Base-by-base conservation (phyloP, 2,888 invertebrate genomes). In the Trissolcus japonicus region DNA sequence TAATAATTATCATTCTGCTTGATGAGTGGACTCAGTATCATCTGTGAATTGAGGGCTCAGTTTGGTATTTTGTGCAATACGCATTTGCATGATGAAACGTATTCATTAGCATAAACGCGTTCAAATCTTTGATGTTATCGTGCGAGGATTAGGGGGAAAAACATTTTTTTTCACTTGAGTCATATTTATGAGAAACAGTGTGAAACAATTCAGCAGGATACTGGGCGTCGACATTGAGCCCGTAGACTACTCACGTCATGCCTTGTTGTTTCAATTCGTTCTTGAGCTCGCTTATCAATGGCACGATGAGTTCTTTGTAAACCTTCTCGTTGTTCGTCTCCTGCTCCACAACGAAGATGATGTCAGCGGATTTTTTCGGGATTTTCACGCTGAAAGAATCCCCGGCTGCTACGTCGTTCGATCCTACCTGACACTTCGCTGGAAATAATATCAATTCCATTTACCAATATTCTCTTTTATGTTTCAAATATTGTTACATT, bases 331-430 rank as follows among this genome's bases (percentile, higher is more conserved):
- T 95, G 48, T 90, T 87, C 86, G 91, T 88, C 3, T 87, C 87
- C 78, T 93, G 92, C 82, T 97, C 96, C 9, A 97, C 92, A 0
- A 94, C 91, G 66, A 97, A 91, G 0, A 97, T 90, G 68, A 97
- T 91, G 85, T 97, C 97, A 1, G 95, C 96, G 78, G 95, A 92
- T 77, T 94, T 94, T 77, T 91, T 91, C 0, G 95, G 95, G 25
- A 92, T 85, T 82, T 93, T 93, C 0, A 93, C 90, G 61, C 92
- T 92, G 86, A 93, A 94, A 16, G 87, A 90, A 13, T 94, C 93
- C 0, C 93, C 94, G 0, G 94, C 80, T 4, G 90, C 88, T 40
- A 91, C 87, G 1, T 88, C 84, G 14, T 87, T 82, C 16, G 89
- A 89, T 4, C 90, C 88, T 57, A 91, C 90, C 55, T 87, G 86